Base-by-base conservation (phyloP, 30 jellyfish, hydroid and myxozoan genomes). In the Cassiopea xamachana region DNA sequence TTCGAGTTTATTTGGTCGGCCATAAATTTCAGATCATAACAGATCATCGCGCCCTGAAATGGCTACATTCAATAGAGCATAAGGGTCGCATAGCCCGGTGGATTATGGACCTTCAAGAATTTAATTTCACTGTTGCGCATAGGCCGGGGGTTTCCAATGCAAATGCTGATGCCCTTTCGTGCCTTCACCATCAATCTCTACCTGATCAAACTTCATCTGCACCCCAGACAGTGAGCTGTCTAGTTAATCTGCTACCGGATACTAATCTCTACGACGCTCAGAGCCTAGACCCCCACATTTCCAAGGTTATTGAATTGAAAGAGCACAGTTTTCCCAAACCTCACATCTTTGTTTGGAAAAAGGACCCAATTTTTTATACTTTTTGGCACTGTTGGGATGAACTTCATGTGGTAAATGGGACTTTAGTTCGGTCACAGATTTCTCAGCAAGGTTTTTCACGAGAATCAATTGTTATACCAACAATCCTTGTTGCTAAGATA, bases 41-140 rank as follows among this genome's bases (percentile, higher is more conserved):
- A 17, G 93, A 70, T 69, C 55, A 85, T 71, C 44, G 64, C 16
- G 86, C 93, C 68, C 72, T 85, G 18, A 15, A 27, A 16, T 73
- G 87, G 93, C 60, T 70, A 13, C 76, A 70, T 48, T 46, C 86
- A 6, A 46, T 60, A n/a, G 88, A 85, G 46, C 80, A 69, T 2
- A 86, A 74, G n/a, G 89, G 89, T 39, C 80, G 89, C 46, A n/a
- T 61, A 17, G 92, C 86, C 17, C 85, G 87, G 14, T 85, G 93
- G 93, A 60, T 74, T 13, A 72, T 85, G 87, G 80, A 71, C 48
- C 79, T 48, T 12, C 87, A 85, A 44, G 87, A 85, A 75, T 85
- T 45, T 74, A 44, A 85, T 6, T 85, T 85, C 69, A 49, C 77
- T n/a, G 79, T 85, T 14, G 43, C 48, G 2, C 89, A 85, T 73